Percentiles rank a stretch among this genome's conserved stretches.
Evolutionary conservation across 2,888 invertebrate species (phyloP).

Genomic region (Smittia aterrima): DNA sequence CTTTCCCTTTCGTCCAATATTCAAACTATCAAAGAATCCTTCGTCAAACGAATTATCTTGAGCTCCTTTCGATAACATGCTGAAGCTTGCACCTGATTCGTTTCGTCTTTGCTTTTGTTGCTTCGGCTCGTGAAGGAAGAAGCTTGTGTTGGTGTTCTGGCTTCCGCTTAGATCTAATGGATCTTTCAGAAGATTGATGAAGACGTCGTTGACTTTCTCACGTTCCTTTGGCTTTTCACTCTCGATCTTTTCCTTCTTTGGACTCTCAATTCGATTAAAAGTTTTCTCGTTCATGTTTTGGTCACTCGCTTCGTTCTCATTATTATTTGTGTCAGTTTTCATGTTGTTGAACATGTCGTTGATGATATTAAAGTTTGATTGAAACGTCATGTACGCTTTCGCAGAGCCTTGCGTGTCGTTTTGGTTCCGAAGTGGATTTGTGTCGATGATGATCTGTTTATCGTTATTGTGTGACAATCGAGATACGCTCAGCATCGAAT

Average conservation of each 20-base stretch:
- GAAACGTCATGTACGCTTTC: constrained; percentile 20
- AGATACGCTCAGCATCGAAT: constrained; percentile 10
- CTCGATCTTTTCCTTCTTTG: background rate
- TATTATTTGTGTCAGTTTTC: constrained; percentile 44
- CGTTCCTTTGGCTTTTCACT: constrained; percentile 1
- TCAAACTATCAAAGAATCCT: constrained; percentile 34
- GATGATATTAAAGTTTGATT: constrained; percentile 43
- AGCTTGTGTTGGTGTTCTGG: constrained; percentile 43
- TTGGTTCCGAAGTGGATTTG: constrained; percentile 18
- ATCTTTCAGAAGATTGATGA: constrained; percentile 40
- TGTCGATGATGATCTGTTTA: background rate
- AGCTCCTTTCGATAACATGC: constrained; percentile 44
- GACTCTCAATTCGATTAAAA: background rate
- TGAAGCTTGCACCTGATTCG: constrained; percentile 37
- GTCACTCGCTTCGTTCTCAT: constrained; percentile 30
- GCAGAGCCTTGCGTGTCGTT: constrained; percentile 42
- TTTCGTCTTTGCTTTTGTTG: background rate
- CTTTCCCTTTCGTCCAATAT: background rate
- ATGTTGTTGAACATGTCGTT: constrained; percentile 43
- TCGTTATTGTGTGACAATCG: constrained; percentile 19
- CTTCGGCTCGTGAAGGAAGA: constrained; percentile 44
- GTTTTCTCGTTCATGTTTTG: constrained; percentile 6
- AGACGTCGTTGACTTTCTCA: constrained; percentile 37
- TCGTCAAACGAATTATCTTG: constrained; percentile 37
- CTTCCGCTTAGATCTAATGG: constrained; percentile 26